Conservation (phyloP, 2,113 vertebrate species). For the Brachypodius melanocephalos region DNA sequence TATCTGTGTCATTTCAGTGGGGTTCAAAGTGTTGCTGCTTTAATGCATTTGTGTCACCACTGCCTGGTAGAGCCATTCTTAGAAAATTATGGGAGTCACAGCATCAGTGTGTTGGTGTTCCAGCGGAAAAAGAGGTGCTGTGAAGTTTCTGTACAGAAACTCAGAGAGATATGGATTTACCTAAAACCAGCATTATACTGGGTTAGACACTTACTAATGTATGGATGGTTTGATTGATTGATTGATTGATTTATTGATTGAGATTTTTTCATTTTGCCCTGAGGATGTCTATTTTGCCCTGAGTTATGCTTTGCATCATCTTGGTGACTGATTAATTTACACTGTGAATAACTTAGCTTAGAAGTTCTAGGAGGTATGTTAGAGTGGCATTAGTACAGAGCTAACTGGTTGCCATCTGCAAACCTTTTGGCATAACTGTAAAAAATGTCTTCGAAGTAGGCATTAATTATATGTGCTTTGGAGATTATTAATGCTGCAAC, state of each 20-base stretch:
- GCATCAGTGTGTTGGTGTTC: background rate
- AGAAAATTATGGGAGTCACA: background rate
- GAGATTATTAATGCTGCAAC: background rate
- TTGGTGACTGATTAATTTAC: background rate
- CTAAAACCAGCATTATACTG: background rate
- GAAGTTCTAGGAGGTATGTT: background rate
- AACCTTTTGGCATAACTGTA: background rate
- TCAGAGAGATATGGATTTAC: background rate
- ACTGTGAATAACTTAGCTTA: accelerated
- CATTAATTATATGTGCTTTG: background rate
- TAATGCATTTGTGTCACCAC: background rate
- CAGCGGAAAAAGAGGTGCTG: background rate
- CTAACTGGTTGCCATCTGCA: background rate
- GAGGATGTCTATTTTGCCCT: background rate
- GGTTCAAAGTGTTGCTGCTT: background rate
- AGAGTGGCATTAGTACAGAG: background rate
- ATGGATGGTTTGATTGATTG: background rate
- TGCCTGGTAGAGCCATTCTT: constrained; percentile 18
- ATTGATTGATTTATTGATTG: background rate
- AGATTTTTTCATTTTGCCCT: background rate
- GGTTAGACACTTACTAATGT: background rate
- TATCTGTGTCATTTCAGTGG: background rate
- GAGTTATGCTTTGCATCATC: background rate
- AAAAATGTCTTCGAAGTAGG: background rate
- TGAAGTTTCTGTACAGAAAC: background rate